A percentile compares a stretch with the other conserved stretches of the same genome.
Conservation (phyloP, 2,797 vertebrate genomes). For the Mallotus villosus region DNA sequence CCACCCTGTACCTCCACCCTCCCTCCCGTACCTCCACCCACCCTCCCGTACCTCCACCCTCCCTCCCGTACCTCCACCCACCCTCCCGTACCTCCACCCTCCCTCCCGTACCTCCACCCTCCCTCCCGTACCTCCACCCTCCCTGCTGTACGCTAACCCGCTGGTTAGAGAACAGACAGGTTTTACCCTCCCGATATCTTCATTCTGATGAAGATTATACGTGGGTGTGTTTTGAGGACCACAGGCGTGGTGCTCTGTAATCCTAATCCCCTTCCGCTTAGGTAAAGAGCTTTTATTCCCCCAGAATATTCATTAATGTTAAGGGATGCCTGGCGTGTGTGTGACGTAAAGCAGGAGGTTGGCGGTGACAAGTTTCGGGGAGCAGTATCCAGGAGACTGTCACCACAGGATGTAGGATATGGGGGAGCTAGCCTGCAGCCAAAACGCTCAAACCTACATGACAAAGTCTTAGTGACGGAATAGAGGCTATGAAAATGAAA, state of each 20-base stretch:
- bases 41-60: too few species aligned
- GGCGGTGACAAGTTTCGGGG: too few species aligned
- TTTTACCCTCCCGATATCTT: background rate
- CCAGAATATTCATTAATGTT: conserved; percentile 47
- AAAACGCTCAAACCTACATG: background rate
- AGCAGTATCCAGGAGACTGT: too few species aligned
- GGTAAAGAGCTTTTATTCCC: conserved; percentile 49
- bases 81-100: background rate
- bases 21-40: background rate
- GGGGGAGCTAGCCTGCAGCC: background rate
- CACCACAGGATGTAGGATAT: background rate
- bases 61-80: too few species aligned
- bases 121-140: background rate
- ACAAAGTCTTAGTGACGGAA: too few species aligned
- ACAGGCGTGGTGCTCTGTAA: conserved; percentile 55
- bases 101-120: background rate
- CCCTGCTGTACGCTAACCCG: too few species aligned
- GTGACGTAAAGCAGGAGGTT: background rate
- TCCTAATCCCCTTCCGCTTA: conserved; percentile 64
- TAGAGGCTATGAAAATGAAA: background rate
- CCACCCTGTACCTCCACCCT: too few species aligned
- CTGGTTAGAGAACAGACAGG: too few species aligned
- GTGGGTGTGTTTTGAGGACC: conserved; percentile 25
- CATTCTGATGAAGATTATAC: conserved; percentile 22
- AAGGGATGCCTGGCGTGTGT: conserved; percentile 35